Conservation (phyloP, 2,888 invertebrate species). For the Unio delphinus region DNA sequence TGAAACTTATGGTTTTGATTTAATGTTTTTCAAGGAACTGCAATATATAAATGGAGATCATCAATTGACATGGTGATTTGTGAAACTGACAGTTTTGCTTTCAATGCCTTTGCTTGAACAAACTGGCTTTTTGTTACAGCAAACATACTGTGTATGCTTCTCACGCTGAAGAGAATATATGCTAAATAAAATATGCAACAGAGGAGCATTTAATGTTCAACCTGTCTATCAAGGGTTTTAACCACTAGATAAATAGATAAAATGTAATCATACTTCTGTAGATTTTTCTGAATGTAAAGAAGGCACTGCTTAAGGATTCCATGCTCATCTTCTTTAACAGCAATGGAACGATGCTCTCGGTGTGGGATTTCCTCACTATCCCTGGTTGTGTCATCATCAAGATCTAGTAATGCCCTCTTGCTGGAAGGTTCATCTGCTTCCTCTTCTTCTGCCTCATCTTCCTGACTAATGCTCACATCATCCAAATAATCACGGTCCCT, state of each 20-base stretch:
- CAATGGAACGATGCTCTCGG: conserved; percentile 19
- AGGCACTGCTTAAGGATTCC: conserved; percentile 71
- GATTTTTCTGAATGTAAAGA: conserved; percentile 81
- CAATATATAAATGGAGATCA: too few relatives aligned
- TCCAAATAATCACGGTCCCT: too few relatives aligned
- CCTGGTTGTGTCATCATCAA: conserved; percentile 32
- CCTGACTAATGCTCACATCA: too few relatives aligned
- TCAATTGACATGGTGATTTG: too few relatives aligned
- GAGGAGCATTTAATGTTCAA: not conserved
- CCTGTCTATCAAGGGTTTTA: not conserved
- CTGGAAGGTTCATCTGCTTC: conserved; percentile 11
- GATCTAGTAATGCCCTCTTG: conserved; percentile 26
- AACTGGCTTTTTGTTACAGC: not conserved
- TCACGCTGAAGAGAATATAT: too few relatives aligned
- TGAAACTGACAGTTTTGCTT: too few relatives aligned
- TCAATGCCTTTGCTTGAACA: not conserved
- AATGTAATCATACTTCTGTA: conserved; percentile 79
- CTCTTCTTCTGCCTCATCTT: too few relatives aligned
- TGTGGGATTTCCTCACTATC: conserved; percentile 23
- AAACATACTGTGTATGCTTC: not conserved
- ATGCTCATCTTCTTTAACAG: conserved; percentile 42
- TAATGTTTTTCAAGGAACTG: too few relatives aligned
- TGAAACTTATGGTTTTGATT: too few relatives aligned
- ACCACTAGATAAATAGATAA: not conserved
- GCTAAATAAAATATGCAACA: not conserved